These are phyloP conservation scores for Eurypyga helias DNA, from an alignment of 2,113 vertebrate species.

Conservation along the genomic window DNA sequence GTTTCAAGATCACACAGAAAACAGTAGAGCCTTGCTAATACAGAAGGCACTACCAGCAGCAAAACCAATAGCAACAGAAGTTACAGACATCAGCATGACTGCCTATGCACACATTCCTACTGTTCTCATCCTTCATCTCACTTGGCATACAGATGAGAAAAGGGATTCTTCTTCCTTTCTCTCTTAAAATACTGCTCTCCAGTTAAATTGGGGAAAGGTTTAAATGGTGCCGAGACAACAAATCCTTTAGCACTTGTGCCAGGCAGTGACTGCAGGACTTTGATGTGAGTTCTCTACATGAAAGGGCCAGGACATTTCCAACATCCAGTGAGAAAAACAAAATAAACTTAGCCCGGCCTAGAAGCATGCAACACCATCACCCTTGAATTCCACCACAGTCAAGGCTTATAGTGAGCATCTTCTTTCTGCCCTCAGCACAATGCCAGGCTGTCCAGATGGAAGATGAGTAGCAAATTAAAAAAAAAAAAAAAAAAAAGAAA, in stretches of 20 bases:
- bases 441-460: background rate
- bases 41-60: background rate
- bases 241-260: background rate
- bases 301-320: background rate
- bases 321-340: background rate
- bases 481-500: background rate
- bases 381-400: background rate
- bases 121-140: background rate
- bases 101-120: background rate
- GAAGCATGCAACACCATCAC: background rate
- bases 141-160: background rate
- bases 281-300: fast-evolving
- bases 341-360: background rate
- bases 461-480: background rate
- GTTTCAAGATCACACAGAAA: conserved; percentile 45
- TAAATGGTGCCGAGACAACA: background rate
- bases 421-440: background rate
- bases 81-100: conserved; percentile 2
- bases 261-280: background rate
- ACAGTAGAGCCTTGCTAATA: conserved; percentile 25
- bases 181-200: background rate
- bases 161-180: background rate
- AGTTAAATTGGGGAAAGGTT: background rate
- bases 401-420: background rate
- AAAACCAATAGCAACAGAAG: conserved; percentile 13